A percentile compares a stretch with the other conserved stretches of the same genome.
Conservation (phyloP, 2,797 vertebrate genomes). For the Phyllotis vaccarum region DNA sequence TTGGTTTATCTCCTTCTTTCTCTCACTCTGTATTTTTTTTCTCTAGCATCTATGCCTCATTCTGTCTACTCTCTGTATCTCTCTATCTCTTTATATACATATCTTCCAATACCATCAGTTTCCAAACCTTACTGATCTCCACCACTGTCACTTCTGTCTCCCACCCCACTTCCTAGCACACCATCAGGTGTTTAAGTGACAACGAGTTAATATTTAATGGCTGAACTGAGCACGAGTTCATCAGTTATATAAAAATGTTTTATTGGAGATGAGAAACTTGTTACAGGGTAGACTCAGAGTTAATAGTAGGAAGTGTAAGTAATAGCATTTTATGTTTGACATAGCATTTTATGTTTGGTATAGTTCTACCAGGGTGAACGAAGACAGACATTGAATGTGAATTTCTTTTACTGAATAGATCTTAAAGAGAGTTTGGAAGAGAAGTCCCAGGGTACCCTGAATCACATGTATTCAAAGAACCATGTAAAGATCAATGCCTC, state of each 20-base stretch:
- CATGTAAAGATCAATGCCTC: background rate
- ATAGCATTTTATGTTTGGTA: too few species aligned
- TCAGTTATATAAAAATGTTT: constrained; percentile 28
- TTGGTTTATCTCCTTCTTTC: background rate
- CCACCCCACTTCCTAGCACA: background rate
- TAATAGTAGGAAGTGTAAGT: background rate
- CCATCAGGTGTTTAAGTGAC: background rate
- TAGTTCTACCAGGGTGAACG: background rate
- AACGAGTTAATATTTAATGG: constrained; percentile 23
- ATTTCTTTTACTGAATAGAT: background rate
- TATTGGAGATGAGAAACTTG: background rate
- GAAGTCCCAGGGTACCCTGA: background rate
- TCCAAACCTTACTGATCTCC: background rate
- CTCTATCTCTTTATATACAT: too few species aligned
- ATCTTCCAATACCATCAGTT: background rate
- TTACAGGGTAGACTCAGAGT: background rate
- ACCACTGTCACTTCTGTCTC: background rate
- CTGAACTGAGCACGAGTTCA: background rate
- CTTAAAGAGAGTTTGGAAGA: constrained; percentile 1
- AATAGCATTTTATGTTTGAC: background rate
- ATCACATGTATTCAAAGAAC: constrained; percentile 33
- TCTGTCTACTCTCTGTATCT: background rate
- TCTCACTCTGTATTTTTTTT: fast-evolving
- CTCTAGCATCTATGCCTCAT: background rate
- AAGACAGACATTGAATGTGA: background rate